Evolutionary conservation across 1,140 invertebrate genomes (phyloP), one percentile per base, ranked within the genome.

Genomic region (Neodiprion pinetum): DNA sequence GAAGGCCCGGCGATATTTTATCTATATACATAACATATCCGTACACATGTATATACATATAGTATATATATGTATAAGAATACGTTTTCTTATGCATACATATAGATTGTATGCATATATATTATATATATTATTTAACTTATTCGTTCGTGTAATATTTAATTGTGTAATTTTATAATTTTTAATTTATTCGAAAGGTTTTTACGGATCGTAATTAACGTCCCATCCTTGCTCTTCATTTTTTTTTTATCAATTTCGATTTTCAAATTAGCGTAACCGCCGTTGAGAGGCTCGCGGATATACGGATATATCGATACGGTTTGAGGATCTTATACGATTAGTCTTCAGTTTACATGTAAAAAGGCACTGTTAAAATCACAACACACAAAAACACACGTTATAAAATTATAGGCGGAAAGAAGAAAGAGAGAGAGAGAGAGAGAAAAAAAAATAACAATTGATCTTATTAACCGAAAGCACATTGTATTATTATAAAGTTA

Each of bases 361-460:
- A 82, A 82, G 81, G 81, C 81, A 84, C 82, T 84, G 81, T 84
- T 84, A 84, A 82, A 77, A 78, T 83, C 80, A 80, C 82, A 78
- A 83, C 80, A 79, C 78, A 70, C 14, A 9, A 9, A 28, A 66
- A 48, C 11, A 66, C 48, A 66, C 65, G 8, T 72, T 23, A 48
- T 17, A 12, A 75, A 76, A 65, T 75, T 77, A 49, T 75, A 80
- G 76, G 74, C 72, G 48, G 72, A 50, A 72, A 71, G 74, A 40
- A 1, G 47, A 71, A 71, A 66, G 17, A 75, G 23, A 66, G 11
- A 75, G 11, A 66, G 11, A 47, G 40, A 74, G 47, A 12, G 47
- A 70, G 0, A 17, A 14, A 48, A 53, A 70, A 23, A 65, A 75
- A 21, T 10, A 3, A 66, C 9, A 40, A 65, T 1, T 47, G 7